Percentiles rank a stretch among this genome's conserved stretches.
phyloP scores from a whole-genome alignment of 2,888 invertebrate genomes.

The Orthosia incerta region DNA sequence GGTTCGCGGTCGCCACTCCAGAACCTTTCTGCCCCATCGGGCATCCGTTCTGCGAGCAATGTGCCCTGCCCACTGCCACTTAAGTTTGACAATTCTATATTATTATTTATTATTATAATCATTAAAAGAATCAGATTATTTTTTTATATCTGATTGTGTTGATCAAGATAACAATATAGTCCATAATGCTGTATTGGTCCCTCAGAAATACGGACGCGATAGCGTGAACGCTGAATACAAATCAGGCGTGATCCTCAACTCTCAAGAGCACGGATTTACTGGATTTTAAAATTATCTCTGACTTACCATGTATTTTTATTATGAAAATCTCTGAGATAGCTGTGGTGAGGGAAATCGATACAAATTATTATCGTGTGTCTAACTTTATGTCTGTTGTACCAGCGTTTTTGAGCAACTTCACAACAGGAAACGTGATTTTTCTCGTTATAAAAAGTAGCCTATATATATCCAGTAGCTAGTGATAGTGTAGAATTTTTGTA shows the following conservation, averaged over 20 bases:
- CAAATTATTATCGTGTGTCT: not conserved
- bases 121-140: not conserved
- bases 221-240: constrained; percentile 79
- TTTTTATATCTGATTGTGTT: constrained; percentile 21
- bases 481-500: no score
- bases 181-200: constrained; percentile 48
- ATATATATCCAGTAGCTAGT: no score
- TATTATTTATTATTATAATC: no score
- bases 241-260: constrained; percentile 75
- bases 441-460: no score
- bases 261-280: constrained; percentile 71
- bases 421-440: no score
- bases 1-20: no score
- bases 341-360: not conserved
- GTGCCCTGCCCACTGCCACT: no score
- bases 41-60: no score
- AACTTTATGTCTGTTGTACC: no score
- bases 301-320: constrained; percentile 51
- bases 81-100: no score
- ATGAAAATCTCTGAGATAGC: not conserved
- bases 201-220: constrained; percentile 75
- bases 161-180: constrained; percentile 38
- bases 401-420: no score
- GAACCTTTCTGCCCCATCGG: no score
- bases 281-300: constrained; percentile 67